Evolutionary conservation across 2,113 vertebrate genomes (phyloP), one percentile per base, ranked within the genome.

Genomic region (Motacilla alba): DNA sequence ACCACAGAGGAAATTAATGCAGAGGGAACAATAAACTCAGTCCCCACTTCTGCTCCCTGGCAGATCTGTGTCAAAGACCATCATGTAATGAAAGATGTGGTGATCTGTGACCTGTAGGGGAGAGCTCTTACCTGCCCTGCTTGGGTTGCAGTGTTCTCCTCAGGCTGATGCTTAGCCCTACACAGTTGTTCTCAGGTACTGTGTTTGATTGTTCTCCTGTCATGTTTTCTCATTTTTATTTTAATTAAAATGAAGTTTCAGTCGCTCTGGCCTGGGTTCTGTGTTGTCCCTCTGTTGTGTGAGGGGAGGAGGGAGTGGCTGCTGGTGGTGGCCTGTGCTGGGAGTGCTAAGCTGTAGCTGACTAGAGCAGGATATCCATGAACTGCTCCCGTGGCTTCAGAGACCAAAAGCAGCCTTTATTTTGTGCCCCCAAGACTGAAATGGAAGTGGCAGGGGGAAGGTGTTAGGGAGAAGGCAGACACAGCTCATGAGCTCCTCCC

Each of bases 251-350:
- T 90, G 82, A 91, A 88, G 50, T 72, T 89, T 84, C 66, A 76
- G 46, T 85, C 63, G 8, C 93, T 78, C 91, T 94, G 87, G 79
- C 22, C 64, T 56, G 80, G 87, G 85, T 93, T 95, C 47, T 94
- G 75, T 93, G 83, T 95, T 88, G 87, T 95, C 95, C 60, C 89
- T 96, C 68, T 75, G 70, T 94, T 91, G 84, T 78, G 52, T 87
- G 22, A 81, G 52, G n/a, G 70, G 59, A 88, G 63, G 56, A 52
- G 10, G 17, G 62, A 72, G 15, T 44, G 39, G 80, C 37, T 70
- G 35, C 74, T 93, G 87, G 6, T 59, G 63, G 33, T 85, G 46
- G 28, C n/a, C n/a, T 91, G 33, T 95, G 43, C 37, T 92, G 79
- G 60, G 75, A 56, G 26, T 59, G 21, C 17, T 21, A 7, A 70